These are phyloP conservation scores for Loxodonta africana DNA, from an alignment of 2,113 vertebrate species.

Conservation along the genomic window DNA sequence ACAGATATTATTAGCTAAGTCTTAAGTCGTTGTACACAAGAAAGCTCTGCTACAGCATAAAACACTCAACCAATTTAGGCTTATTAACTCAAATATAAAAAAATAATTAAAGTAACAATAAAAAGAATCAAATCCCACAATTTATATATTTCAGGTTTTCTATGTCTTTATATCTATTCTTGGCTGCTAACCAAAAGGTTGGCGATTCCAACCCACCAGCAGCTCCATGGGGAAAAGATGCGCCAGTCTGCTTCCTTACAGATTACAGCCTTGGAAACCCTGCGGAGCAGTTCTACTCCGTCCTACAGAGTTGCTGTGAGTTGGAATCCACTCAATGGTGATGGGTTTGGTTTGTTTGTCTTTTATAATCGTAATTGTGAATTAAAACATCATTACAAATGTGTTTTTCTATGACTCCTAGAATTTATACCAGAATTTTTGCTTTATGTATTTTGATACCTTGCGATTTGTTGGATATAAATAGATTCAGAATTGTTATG, in stretches of 20 bases:
- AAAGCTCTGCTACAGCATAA: neutral
- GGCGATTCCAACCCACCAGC: neutral
- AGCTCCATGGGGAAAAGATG: neutral
- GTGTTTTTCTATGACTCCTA: neutral
- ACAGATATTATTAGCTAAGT: neutral
- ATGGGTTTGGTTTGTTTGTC: neutral
- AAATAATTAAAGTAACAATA: neutral
- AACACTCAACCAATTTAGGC: neutral
- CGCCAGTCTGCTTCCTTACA: too few relatives aligned
- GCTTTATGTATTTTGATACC: neutral
- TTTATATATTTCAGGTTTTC: neutral
- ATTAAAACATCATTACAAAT: neutral
- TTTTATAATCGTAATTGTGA: neutral
- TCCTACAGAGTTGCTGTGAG: neutral
- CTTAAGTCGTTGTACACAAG: neutral
- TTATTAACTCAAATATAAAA: neutral
- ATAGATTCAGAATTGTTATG: neutral
- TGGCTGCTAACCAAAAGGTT: neutral
- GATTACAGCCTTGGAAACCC: neutral
- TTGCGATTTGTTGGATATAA: neutral
- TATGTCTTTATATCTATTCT: neutral
- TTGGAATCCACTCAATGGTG: neutral
- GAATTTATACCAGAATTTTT: neutral
- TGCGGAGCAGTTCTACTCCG: neutral
- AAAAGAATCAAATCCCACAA: neutral